Evolutionary conservation across 2,888 invertebrate genomes (phyloP), one percentile per base, ranked within the genome.

Genomic region (Kuschelorhynchus macadamiae): DNA sequence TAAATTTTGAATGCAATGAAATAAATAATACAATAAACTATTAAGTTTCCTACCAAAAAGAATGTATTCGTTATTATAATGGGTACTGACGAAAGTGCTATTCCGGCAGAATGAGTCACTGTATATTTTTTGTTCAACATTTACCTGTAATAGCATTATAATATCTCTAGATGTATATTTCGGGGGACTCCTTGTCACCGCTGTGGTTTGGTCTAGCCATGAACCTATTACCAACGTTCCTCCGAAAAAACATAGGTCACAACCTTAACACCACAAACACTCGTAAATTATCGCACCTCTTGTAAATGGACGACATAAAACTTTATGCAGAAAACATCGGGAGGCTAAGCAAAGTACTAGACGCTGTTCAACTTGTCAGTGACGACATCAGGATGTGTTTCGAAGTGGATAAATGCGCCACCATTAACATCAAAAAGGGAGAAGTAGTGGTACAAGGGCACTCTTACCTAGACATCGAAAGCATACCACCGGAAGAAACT

Each of bases 371-470:
- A 25, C 20, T 21, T 20, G 18, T 49, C 25, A 21, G 21, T 12
- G 25, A 17, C 12, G 25, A 20, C 21, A 49, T 49, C 21, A 49
- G 14, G 18, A 49, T 49, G 25, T 50, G 11, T 17, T 50, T 50
- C 17, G 50, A 18, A 21, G n/a, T 50, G 11, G 50, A 50, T 21
- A 21, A 50, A 30, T 50, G 21, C 30, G 50, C 30, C n/a, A 50
- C 21, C 30, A 30, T 50, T n/a, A 50, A 50, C 16, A 25, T 50
- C 50, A 50, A 50, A 25, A 50, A 12, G 30, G 25, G 50, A 50
- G 14, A 50, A n/a, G 46, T 46, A 46, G 46, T 46, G 17, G 17
- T 9, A n/a, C 16, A 46, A 46, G 18, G 21, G 17, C 12, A 46
- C 17, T 18, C 21, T 16, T 46, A 46, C 46, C 11, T 36, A 7